Conservation (phyloP, 2,797 vertebrate species). For the Ctenochaetus hawaiiensis region DNA sequence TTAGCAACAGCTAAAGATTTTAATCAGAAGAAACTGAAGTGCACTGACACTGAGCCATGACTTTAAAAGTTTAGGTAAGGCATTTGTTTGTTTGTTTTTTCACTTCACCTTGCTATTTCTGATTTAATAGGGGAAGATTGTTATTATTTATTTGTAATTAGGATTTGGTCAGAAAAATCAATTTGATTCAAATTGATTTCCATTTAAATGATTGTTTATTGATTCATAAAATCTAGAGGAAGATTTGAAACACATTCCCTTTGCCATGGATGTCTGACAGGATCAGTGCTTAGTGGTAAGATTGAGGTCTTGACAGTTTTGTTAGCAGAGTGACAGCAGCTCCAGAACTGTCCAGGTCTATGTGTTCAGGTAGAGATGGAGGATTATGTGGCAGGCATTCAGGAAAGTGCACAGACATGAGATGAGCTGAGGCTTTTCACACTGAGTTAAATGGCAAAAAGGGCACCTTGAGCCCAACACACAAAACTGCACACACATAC, state of each 20-base stretch:
- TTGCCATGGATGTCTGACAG: too few relatives aligned
- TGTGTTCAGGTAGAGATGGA: not conserved
- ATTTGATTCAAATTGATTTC: too few relatives aligned
- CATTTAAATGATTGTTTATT: too few relatives aligned
- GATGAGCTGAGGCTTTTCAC: constrained; percentile 21
- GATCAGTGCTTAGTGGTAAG: not conserved
- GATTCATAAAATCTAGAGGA: too few relatives aligned
- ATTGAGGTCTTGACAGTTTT: not conserved
- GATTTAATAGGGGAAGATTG: not conserved
- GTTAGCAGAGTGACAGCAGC: not conserved
- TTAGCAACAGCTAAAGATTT: not conserved
- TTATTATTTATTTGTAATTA: too few relatives aligned
- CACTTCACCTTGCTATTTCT: not conserved
- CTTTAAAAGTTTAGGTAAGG: not conserved
- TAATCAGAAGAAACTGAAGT: not conserved
- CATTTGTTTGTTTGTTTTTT: not conserved
- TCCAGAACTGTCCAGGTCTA: too few relatives aligned
- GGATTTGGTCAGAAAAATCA: too few relatives aligned
- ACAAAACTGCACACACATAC: constrained; percentile 21
- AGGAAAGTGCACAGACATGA: not conserved
- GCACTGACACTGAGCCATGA: not conserved
- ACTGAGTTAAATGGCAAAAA: constrained; percentile 19
- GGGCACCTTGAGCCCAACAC: constrained; percentile 25
- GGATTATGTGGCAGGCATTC: not conserved
- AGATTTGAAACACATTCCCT: too few relatives aligned